Base-by-base conservation (phyloP, 2,888 invertebrate species). In the Ischnura elegans region DNA sequence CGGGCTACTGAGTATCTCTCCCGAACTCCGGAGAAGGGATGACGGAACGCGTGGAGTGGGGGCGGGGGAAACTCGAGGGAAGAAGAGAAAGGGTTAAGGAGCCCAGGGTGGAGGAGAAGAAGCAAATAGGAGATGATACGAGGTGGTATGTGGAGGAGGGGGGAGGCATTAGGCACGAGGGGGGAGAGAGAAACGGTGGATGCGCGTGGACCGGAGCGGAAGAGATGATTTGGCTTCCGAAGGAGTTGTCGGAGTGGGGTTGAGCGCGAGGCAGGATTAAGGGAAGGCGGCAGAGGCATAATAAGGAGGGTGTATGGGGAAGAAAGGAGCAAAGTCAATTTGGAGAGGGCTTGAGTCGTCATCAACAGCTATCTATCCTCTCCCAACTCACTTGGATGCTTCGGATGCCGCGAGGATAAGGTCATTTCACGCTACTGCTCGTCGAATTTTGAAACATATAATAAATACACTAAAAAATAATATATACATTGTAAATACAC, bases 151-250 rank as follows among this genome's bases (percentile, higher is more conserved):
- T 4, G 29, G 42, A 19, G 86, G 8, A 16, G 10, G 86, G 25
- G 25, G 16, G 86, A 25, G 46, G 43, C 13, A 43, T 45, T 21
- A 0, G 43, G 21, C 8, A 86, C n/a, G 86, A 2, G 86, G 86
- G 86, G 45, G 46, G 21, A 25, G 86, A 16, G 8, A 25, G 86
- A 8, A n/a, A n/a, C n/a, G 55, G 42, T 36, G 55, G 51, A 29
- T 55, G 87, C 51, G 55, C 61, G 87, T 87, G 36, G 87, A 87
- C 55, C 87, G 87, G 42, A 55, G 87, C 87, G 87, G 87, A 87
- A 87, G 87, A 55, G 87, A 87, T 51, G 55, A 87, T 87, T 87
- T 87, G 87, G 87, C 55, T 45, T 86, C n/a, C 45, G 36, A 36
- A 55, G 86, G 86, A 43, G 16, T 42, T 21, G 46, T n/a, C 46